Evolutionary conservation across 2,888 invertebrate genomes (phyloP).

Genomic region (Autographa pulchrina): DNA sequence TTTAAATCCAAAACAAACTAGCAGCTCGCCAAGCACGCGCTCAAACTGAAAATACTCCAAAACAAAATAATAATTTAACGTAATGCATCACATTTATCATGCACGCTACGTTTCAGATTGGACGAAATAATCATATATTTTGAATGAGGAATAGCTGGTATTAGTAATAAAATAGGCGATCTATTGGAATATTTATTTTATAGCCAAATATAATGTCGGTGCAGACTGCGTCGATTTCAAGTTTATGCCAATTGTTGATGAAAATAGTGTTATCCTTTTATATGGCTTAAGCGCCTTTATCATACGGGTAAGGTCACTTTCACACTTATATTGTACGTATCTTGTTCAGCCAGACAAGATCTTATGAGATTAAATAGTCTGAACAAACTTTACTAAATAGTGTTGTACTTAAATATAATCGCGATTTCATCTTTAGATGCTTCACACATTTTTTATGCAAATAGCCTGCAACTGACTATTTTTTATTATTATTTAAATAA

Average conservation of each 20-base stretch:
- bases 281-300: background rate
- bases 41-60: constrained; percentile 6
- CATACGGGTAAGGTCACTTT: background rate
- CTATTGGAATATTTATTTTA: background rate
- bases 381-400: background rate
- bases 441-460: background rate
- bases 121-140: background rate
- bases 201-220: no score
- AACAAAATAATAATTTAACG: constrained; percentile 23
- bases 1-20: constrained; percentile 34
- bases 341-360: background rate
- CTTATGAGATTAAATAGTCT: background rate
- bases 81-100: background rate
- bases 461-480: background rate
- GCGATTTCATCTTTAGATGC: background rate
- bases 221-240: no score
- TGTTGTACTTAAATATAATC: background rate
- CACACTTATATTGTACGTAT: background rate
- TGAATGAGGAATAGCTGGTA: background rate
- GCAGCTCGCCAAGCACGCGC: constrained; percentile 3
- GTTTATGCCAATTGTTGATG: no score
- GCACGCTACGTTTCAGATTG: background rate
- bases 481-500: background rate
- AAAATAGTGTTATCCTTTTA: background rate
- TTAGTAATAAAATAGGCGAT: background rate